These are phyloP conservation scores for Takifugu rubripes DNA, from an alignment of 2,797 vertebrate genomes.

Conservation along the genomic window DNA sequence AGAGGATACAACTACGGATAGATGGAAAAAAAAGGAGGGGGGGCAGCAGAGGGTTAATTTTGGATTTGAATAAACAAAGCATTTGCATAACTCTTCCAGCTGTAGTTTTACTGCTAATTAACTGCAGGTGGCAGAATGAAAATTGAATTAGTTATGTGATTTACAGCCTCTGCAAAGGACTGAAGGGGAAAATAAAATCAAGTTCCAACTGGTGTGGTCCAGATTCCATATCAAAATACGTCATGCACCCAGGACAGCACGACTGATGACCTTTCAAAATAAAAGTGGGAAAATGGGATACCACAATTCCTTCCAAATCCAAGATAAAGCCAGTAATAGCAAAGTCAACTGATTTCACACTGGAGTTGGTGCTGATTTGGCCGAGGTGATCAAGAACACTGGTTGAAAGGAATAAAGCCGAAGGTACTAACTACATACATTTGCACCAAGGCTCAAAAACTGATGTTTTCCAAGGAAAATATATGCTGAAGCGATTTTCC, in stretches of 20 bases:
- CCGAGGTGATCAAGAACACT: no score
- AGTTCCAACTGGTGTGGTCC: conserved; percentile 2
- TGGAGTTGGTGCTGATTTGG: no score
- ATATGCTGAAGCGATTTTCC: no score
- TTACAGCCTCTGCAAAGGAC: background rate
- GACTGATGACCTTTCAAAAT: background rate
- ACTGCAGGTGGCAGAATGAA: background rate
- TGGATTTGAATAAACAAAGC: conserved; percentile 13
- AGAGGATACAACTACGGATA: conserved; percentile 51
- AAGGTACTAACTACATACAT: no score
- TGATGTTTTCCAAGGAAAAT: no score
- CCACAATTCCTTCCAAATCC: no score
- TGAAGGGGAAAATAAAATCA: conserved; percentile 4
- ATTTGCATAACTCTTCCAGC: background rate
- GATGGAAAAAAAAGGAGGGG: conserved; percentile 13
- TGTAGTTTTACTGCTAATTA: conserved; percentile 1
- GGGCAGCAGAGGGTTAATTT: conserved; percentile 14
- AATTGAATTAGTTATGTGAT: conserved; percentile 1
- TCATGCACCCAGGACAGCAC: background rate
- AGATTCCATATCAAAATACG: conserved; percentile 1
- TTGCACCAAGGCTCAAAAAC: no score
- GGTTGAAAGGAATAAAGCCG: no score
- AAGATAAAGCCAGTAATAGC: no score
- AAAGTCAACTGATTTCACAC: no score
- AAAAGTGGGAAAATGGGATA: no score